Conservation (phyloP, 2,888 invertebrate species). For the Zootermopsis nevadensis region DNA sequence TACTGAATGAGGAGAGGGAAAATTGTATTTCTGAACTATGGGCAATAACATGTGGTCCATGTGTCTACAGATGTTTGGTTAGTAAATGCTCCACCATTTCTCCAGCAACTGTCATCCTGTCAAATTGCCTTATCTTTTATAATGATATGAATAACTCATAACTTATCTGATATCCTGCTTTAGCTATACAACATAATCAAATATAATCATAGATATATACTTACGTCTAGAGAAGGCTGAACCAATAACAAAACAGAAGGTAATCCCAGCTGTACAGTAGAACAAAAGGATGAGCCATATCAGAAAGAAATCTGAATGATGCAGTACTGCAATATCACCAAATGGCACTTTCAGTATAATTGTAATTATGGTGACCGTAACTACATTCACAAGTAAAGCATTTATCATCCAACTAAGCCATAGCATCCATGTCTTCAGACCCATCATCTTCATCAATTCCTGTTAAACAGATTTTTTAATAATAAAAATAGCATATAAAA, state of each 20-base stretch:
- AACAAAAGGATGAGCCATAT: constrained; percentile 60
- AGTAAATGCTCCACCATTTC: too few species aligned
- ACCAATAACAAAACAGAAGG: constrained; percentile 62
- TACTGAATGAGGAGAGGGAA: too few species aligned
- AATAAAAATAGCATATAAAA: too few species aligned
- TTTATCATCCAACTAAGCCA: constrained; percentile 68
- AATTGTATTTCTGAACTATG: too few species aligned
- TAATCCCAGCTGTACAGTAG: constrained; percentile 61
- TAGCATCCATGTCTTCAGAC: constrained; percentile 66
- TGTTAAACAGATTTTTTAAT: constrained; percentile 53
- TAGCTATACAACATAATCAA: too few species aligned
- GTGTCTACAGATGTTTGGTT: too few species aligned
- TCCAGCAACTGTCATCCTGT: too few species aligned
- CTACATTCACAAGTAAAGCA: constrained; percentile 61
- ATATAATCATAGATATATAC: constrained; percentile 41
- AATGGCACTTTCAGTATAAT: constrained; percentile 58
- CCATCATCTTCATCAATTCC: constrained; percentile 71
- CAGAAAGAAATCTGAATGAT: constrained; percentile 46
- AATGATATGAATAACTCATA: too few species aligned
- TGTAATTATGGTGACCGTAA: constrained; percentile 61
- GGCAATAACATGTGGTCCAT: too few species aligned
- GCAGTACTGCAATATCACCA: constrained; percentile 51
- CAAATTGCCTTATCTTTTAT: too few species aligned
- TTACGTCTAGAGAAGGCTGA: constrained; percentile 64
- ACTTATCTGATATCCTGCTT: too few species aligned